Percentiles rank a stretch among this genome's conserved stretches.
Conservation (phyloP, 2,797 vertebrate genomes). For the Lithobates pipiens region DNA sequence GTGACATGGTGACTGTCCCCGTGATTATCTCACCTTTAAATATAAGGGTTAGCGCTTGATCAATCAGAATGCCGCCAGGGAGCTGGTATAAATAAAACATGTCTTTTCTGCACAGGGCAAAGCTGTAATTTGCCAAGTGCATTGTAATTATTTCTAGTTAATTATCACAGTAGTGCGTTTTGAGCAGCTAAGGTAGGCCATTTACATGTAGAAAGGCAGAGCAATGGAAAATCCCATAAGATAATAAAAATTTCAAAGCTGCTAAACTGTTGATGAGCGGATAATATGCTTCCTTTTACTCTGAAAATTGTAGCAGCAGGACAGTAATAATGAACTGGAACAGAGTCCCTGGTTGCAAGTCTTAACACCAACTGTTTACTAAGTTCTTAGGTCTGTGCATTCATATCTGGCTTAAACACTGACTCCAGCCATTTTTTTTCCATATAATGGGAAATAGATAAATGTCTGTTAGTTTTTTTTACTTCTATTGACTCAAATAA, state of each 20-base stretch:
- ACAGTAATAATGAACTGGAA: not conserved
- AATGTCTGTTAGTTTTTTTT: too few relatives aligned
- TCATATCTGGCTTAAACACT: too few relatives aligned
- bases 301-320: slow-evolving; percentile 48
- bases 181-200: slow-evolving; percentile 65
- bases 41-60: slow-evolving; percentile 65
- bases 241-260: slow-evolving; percentile 57
- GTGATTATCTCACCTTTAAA: slow-evolving; percentile 67
- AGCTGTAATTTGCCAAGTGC: slow-evolving; percentile 72
- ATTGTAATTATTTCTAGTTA: slow-evolving; percentile 75
- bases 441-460: too few relatives aligned
- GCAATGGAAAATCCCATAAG: slow-evolving; percentile 61
- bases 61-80: slow-evolving; percentile 67
- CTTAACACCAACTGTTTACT: not conserved
- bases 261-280: slow-evolving; percentile 43
- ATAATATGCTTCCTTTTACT: not conserved
- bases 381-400: too few relatives aligned
- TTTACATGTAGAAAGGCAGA: slow-evolving; percentile 64
- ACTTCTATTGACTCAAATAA: too few relatives aligned
- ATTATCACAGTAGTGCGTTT: slow-evolving; percentile 73
- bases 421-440: too few relatives aligned
- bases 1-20: slow-evolving; percentile 41
- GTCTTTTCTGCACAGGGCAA: slow-evolving; percentile 69
- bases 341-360: not conserved
- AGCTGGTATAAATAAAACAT: slow-evolving; percentile 73